These are phyloP conservation scores for Tetrao urogallus DNA, from an alignment of 2,113 vertebrate genomes.

Conservation along the genomic window DNA sequence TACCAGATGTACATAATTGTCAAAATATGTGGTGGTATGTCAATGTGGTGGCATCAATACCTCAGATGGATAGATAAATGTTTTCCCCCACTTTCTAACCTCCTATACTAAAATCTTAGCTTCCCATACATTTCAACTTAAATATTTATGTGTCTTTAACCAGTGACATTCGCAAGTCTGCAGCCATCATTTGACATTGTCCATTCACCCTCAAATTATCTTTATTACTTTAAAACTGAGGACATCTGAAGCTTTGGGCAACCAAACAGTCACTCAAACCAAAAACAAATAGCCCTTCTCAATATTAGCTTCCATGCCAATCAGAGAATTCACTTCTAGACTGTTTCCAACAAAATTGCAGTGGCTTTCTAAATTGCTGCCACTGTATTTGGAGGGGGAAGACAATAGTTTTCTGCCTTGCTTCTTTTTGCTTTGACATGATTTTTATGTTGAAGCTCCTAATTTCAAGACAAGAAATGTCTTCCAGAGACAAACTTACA, in stretches of 20 bases:
- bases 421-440: neutral
- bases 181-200: neutral
- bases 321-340: neutral
- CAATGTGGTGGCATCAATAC: neutral
- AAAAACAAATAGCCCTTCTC: neutral
- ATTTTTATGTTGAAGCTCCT: neutral
- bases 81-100: neutral
- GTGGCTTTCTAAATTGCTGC: neutral
- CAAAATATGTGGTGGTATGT: neutral
- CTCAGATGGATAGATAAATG: neutral
- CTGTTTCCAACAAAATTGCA: neutral
- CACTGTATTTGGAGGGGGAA: neutral
- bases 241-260: neutral
- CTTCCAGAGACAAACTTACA: neutral
- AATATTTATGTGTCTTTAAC: neutral
- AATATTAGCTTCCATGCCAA: neutral
- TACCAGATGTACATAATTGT: neutral
- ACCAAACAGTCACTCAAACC: neutral
- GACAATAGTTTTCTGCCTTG: neutral
- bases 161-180: neutral
- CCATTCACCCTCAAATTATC: neutral
- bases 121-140: neutral
- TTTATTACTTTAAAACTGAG: neutral
- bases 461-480: neutral
- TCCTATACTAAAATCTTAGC: neutral